Conservation (phyloP, 2,113 vertebrate species). For the Phaethornis superciliosus region DNA sequence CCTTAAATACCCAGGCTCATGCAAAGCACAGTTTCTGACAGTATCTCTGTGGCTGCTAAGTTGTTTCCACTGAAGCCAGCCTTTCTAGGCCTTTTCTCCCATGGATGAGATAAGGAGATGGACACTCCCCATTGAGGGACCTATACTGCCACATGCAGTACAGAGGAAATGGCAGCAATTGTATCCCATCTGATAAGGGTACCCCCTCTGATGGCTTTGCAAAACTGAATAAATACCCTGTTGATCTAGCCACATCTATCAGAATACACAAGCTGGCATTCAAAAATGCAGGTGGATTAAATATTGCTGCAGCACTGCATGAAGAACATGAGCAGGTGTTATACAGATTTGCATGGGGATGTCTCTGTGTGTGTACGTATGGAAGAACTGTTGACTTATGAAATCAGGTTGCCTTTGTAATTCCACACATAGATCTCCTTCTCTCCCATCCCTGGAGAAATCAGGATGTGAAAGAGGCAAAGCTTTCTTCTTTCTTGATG, state of each 20-base stretch:
- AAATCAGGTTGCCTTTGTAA: conserved; percentile 58
- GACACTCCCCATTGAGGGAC: not conserved
- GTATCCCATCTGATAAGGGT: not conserved
- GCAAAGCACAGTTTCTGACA: not conserved
- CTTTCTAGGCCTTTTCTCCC: not conserved
- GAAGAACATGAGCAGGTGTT: not conserved
- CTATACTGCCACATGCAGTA: accelerated
- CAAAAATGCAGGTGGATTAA: not conserved
- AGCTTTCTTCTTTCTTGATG: conserved; percentile 73
- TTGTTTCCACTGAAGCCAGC: not conserved
- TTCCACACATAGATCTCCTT: conserved; percentile 33
- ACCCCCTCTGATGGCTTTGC: not conserved
- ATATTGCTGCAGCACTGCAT: not conserved
- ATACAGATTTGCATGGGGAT: not conserved
- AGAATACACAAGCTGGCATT: not conserved
- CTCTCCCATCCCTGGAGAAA: conserved; percentile 67
- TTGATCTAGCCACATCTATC: not conserved
- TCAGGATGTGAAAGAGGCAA: conserved; percentile 68
- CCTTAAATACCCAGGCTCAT: not conserved
- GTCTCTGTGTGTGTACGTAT: not conserved
- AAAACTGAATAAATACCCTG: not conserved
- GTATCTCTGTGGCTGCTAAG: not conserved
- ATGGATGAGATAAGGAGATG: not conserved
- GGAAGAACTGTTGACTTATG: conserved; percentile 53
- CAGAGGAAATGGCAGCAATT: not conserved